Evolutionary conservation across 2,888 invertebrate genomes (phyloP).

Genomic region (Penaeus monodon): DNA sequence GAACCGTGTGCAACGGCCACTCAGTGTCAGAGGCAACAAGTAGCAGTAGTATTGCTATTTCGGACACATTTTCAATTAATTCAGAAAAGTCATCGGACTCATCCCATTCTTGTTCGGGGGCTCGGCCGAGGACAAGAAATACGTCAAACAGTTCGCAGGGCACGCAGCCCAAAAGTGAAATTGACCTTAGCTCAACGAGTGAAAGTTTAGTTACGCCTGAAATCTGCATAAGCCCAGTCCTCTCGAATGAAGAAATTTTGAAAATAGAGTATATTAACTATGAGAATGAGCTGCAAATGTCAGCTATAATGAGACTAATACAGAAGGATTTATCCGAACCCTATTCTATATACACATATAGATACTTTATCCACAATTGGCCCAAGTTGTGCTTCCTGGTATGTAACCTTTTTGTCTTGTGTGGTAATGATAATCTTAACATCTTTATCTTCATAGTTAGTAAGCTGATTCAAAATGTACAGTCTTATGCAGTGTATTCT

Average conservation of each 20-base stretch:
- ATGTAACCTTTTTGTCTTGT: slow-evolving; percentile 69
- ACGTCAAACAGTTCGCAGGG: slow-evolving; percentile 63
- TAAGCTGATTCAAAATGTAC: too few species aligned
- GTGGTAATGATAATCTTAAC: too few species aligned
- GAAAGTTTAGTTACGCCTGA: slow-evolving; percentile 57
- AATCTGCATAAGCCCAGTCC: slow-evolving; percentile 59
- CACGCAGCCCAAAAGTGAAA: slow-evolving; percentile 59
- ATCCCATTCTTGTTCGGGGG: slow-evolving; percentile 60
- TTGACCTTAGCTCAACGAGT: slow-evolving; percentile 58
- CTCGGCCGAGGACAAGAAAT: slow-evolving; percentile 63
- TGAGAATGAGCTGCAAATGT: slow-evolving; percentile 97
- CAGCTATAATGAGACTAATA: slow-evolving; percentile 98
- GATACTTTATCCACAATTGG: slow-evolving; percentile 99
- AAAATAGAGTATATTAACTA: slow-evolving; percentile 72
- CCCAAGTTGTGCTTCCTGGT: slow-evolving; percentile 97
- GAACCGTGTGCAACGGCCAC: slow-evolving; percentile 63
- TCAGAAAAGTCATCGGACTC: slow-evolving; percentile 62
- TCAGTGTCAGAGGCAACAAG: slow-evolving; percentile 62
- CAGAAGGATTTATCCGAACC: slow-evolving; percentile 99
- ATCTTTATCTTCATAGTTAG: too few species aligned
- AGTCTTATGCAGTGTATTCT: too few species aligned
- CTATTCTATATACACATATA: slow-evolving; percentile 99
- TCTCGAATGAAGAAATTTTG: slow-evolving; percentile 41
- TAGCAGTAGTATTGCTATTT: slow-evolving; percentile 59
- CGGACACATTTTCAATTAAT: slow-evolving; percentile 62